phyloP scores from a whole-genome alignment of 37 sponge, comb jelly and placozoan species.

The Cladorhizidae sp. region DNA sequence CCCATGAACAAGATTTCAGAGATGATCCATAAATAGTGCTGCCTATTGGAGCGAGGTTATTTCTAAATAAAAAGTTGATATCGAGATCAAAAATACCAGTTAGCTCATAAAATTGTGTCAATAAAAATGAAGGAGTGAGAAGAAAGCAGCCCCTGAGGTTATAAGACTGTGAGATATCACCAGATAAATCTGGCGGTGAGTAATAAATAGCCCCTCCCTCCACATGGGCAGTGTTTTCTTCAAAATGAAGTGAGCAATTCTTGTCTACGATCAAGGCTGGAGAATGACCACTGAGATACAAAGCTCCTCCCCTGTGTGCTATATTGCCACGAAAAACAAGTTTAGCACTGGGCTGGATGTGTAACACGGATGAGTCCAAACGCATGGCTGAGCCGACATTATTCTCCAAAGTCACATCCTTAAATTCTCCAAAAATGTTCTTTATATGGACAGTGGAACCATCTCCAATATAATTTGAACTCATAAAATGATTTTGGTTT shows the following conservation, averaged over 20 bases:
- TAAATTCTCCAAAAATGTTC: not conserved
- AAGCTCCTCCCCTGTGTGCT: not conserved
- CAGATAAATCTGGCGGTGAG: not conserved
- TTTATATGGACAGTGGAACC: not conserved
- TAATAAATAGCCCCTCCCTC: slow-evolving; percentile 45
- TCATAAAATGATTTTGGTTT: not conserved
- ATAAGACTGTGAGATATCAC: no score
- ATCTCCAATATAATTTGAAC: not conserved
- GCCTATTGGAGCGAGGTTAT: slow-evolving; percentile 31
- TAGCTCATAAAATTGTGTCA: not conserved
- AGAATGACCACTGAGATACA: not conserved
- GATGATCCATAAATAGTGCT: slow-evolving; percentile 38
- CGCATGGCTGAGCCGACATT: not conserved
- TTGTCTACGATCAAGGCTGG: not conserved
- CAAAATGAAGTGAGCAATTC: slow-evolving; percentile 3
- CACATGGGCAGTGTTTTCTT: slow-evolving; percentile 13
- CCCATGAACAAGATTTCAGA: slow-evolving; percentile 48
- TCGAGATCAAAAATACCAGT: not conserved
- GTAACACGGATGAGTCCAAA: not conserved
- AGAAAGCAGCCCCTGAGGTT: slow-evolving; percentile 29
- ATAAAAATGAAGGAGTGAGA: not conserved
- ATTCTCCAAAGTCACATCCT: not conserved
- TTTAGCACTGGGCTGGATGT: not conserved
- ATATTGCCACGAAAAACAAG: not conserved
- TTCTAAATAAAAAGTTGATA: slow-evolving; percentile 6